phyloP scores from a whole-genome alignment of 2,797 vertebrate genomes.

The Darevskia mixta region DNA sequence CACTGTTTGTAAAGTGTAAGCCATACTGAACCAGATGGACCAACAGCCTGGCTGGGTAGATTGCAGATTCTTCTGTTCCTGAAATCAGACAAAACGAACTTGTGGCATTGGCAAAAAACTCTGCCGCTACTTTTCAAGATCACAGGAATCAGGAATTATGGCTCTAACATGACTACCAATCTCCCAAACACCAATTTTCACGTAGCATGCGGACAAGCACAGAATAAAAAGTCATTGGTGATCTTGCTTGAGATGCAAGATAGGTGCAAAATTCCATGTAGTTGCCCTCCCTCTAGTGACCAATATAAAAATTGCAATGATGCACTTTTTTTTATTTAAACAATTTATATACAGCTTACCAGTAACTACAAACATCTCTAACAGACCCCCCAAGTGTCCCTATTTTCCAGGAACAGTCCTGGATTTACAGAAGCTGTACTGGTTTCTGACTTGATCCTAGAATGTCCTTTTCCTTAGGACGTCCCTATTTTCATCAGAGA shows the following conservation, averaged over 20 bases:
- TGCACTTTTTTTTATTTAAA: background rate
- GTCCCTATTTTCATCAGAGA: too few relatives aligned
- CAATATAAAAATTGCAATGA: constrained; percentile 65
- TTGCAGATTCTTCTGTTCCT: background rate
- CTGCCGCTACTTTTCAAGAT: background rate
- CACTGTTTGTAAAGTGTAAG: too few relatives aligned
- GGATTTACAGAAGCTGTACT: too few relatives aligned
- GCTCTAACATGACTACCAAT: background rate
- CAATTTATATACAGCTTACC: too few relatives aligned
- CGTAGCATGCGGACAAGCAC: background rate
- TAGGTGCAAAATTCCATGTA: constrained; percentile 74
- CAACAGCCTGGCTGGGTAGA: too few relatives aligned
- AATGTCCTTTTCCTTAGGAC: too few relatives aligned
- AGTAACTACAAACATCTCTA: too few relatives aligned
- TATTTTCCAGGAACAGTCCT: too few relatives aligned
- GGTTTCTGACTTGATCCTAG: too few relatives aligned
- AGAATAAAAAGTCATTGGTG: background rate
- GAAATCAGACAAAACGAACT: background rate
- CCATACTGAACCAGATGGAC: too few relatives aligned
- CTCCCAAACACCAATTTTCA: background rate
- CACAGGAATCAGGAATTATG: background rate
- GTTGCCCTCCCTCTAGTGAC: constrained; percentile 84
- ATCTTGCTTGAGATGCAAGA: background rate
- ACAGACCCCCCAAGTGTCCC: too few relatives aligned
- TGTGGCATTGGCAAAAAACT: background rate